phyloP scores from a whole-genome alignment of 23 tunicate genomes.

The Aplidium turbinatum region DNA sequence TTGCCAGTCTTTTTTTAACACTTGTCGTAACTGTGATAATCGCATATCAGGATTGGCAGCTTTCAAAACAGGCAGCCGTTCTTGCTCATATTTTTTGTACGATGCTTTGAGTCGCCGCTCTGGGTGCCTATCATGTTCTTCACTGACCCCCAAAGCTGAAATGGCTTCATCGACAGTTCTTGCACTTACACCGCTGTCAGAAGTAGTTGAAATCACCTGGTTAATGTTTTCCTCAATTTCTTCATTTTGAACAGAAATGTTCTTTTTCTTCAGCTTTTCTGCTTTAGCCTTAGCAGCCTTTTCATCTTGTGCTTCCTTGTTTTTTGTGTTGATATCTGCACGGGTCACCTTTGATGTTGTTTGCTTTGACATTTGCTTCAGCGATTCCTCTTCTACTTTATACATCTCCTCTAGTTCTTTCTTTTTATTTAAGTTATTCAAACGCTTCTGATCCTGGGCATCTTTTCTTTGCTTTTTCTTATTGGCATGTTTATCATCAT shows the following conservation, averaged over 20 bases:
- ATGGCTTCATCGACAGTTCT: conserved; percentile 91
- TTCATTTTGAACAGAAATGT: conserved; percentile 45
- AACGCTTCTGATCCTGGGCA: conserved; percentile 69
- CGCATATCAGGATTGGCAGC: conserved; percentile 71
- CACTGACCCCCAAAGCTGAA: conserved; percentile 39
- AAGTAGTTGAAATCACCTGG: conserved; percentile 31
- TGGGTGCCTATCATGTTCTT: conserved; percentile 79
- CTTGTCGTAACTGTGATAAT: conserved; percentile 77
- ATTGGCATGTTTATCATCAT: conserved; percentile 65
- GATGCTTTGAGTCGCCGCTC: conserved; percentile 94
- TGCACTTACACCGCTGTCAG: conserved; percentile 64
- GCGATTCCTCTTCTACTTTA: conserved; percentile 70
- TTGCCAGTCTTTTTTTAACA: conserved; percentile 82
- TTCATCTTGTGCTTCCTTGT: conserved; percentile 32
- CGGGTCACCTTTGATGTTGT: conserved; percentile 58
- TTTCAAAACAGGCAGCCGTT: conserved; percentile 66
- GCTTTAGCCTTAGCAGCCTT: conserved; percentile 29
- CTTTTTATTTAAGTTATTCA: conserved; percentile 59
- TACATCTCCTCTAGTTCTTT: conserved; percentile 70
- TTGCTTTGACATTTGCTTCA: conserved; percentile 47
- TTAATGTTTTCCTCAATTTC: conserved; percentile 68
- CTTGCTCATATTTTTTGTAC: conserved; percentile 80
- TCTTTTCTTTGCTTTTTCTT: conserved; percentile 79
- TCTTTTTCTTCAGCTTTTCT: conserved; percentile 34
- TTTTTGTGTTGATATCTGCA: conserved; percentile 53